Evolutionary conservation across 1,140 invertebrate genomes (phyloP).

Genomic region (Ruditapes philippinarum): DNA sequence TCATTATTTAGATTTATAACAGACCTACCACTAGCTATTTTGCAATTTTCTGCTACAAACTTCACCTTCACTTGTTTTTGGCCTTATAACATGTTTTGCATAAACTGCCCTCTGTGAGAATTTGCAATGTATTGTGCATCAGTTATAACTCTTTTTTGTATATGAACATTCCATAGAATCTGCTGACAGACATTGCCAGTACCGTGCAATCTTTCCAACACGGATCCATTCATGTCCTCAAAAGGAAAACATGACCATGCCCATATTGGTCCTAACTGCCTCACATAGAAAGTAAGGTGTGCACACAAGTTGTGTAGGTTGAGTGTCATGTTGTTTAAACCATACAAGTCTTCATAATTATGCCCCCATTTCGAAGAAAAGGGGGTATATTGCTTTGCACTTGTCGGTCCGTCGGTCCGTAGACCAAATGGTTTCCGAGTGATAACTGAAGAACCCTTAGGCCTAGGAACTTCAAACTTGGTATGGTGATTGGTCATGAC

Average conservation of each 20-base stretch:
- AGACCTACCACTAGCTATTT: not conserved
- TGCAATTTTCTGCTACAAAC: not conserved
- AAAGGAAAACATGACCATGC: slow-evolving; percentile 64
- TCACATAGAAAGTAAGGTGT: slow-evolving; percentile 57
- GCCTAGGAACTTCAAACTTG: too few species aligned
- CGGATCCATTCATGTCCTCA: slow-evolving; percentile 60
- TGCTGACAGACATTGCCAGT: slow-evolving; percentile 61
- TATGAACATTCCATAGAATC: not conserved
- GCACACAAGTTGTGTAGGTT: slow-evolving; percentile 60
- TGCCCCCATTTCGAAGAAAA: too few species aligned
- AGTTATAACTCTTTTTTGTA: not conserved
- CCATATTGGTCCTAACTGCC: slow-evolving; percentile 64
- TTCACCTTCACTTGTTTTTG: not conserved
- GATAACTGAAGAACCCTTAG: too few species aligned
- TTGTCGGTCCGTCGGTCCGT: too few species aligned
- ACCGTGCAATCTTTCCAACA: too few species aligned
- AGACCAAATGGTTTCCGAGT: too few species aligned
- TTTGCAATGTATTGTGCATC: not conserved
- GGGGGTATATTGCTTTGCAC: too few species aligned
- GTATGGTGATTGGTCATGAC: too few species aligned
- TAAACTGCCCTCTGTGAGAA: not conserved
- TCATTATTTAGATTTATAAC: too few species aligned
- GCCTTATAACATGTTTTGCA: not conserved
- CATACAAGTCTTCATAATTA: slow-evolving; percentile 54
- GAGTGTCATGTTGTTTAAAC: slow-evolving; percentile 43